phyloP scores from a whole-genome alignment of 2,888 invertebrate species.

The Strigamia crassipes region DNA sequence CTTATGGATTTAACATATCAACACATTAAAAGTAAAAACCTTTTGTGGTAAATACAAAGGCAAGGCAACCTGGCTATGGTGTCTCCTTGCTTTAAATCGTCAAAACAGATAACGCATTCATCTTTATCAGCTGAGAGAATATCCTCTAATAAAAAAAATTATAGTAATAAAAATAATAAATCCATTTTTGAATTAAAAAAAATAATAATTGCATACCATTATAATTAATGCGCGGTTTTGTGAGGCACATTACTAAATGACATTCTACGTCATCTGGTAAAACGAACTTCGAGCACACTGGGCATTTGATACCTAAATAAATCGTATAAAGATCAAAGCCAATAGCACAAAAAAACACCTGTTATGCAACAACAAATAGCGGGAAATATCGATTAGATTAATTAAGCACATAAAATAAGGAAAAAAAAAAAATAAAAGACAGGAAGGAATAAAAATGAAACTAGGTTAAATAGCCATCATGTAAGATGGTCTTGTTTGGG shows the following conservation, averaged over 20 bases:
- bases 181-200: neutral
- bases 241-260: constrained; percentile 99
- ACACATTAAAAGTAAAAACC: constrained; percentile 63
- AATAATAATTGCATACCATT: constrained; percentile 71
- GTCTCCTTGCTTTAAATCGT: constrained; percentile 93
- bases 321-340: constrained; percentile 59
- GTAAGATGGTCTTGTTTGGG: too few species aligned
- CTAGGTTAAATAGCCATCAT: neutral
- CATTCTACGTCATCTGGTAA: constrained; percentile 98
- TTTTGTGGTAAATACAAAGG: constrained; percentile 99
- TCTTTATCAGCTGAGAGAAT: constrained; percentile 94
- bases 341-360: constrained; percentile 36
- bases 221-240: constrained; percentile 97
- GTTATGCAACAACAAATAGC: neutral
- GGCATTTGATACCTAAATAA: constrained; percentile 91
- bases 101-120: constrained; percentile 98
- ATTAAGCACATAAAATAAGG: neutral
- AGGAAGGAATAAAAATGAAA: neutral
- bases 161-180: neutral
- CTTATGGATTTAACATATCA: neutral
- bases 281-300: constrained; percentile 97
- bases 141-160: constrained; percentile 75
- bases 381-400: neutral
- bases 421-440: neutral
- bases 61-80: constrained; percentile 98